Evolutionary conservation across 1,140 invertebrate species (phyloP).

Genomic region (Drosophila sechellia): DNA sequence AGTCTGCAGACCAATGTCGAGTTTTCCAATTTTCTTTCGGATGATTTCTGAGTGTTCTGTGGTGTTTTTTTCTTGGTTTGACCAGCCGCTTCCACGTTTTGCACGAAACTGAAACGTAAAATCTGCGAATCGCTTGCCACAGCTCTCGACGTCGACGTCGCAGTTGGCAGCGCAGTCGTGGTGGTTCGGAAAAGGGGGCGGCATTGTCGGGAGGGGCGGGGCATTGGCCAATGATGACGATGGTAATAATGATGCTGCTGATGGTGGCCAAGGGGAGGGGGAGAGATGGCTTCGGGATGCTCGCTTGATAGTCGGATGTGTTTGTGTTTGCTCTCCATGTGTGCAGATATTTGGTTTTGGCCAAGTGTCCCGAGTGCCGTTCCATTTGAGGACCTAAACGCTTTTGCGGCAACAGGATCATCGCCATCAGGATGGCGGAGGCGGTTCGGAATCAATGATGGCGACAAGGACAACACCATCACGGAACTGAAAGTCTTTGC

Average conservation of each 20-base stretch:
- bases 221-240: slow-evolving; percentile 11
- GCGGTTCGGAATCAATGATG: slow-evolving; percentile 1
- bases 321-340: slow-evolving; percentile 56
- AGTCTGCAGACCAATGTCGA: slow-evolving; percentile 36
- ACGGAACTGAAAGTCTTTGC: not conserved
- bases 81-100: slow-evolving; percentile 79
- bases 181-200: slow-evolving; percentile 16
- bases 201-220: not conserved
- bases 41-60: slow-evolving; percentile 21
- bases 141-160: slow-evolving; percentile 38
- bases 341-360: slow-evolving; percentile 10
- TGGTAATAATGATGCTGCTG: slow-evolving; percentile 18
- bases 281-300: slow-evolving; percentile 4
- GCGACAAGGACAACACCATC: slow-evolving; percentile 9
- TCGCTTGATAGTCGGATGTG: slow-evolving; percentile 19
- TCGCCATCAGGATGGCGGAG: slow-evolving; percentile 11
- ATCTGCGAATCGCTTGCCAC: slow-evolving; percentile 66
- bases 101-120: slow-evolving; percentile 80
- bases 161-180: not conserved
- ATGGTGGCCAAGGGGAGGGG: slow-evolving; percentile 8
- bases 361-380: slow-evolving; percentile 18
- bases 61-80: slow-evolving; percentile 41
- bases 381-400: slow-evolving; percentile 27
- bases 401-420: slow-evolving; percentile 26
- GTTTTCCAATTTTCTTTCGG: slow-evolving; percentile 39